These are phyloP conservation scores for Cheilosia grossa DNA, from an alignment of 2,888 invertebrate genomes.

Conservation along the genomic window DNA sequence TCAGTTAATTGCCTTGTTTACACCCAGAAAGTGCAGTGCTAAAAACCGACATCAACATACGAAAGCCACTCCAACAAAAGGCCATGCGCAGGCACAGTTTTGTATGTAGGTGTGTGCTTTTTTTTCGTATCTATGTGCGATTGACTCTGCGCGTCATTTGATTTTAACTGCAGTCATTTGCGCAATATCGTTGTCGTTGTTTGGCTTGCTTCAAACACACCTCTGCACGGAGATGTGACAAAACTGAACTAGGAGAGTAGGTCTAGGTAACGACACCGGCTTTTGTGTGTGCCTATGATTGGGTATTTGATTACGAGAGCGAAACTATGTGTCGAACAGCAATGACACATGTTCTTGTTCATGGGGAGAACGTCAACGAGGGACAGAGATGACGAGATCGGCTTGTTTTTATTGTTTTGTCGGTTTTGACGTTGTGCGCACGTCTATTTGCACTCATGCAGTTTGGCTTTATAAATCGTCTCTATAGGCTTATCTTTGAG, in stretches of 20 bases:
- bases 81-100: not conserved
- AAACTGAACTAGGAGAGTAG: slow-evolving; percentile 72
- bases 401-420: slow-evolving; percentile 32
- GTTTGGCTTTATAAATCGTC: slow-evolving; percentile 11
- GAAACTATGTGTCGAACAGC: slow-evolving; percentile 44
- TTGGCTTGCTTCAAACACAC: slow-evolving; percentile 36
- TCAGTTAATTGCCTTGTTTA: slow-evolving; percentile 73
- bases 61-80: slow-evolving; percentile 36
- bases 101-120: not conserved
- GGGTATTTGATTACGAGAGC: slow-evolving; percentile 59
- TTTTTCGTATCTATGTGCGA: slow-evolving; percentile 26
- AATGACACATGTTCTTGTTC: slow-evolving; percentile 32
- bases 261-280: slow-evolving; percentile 73
- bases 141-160: slow-evolving; percentile 72
- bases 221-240: slow-evolving; percentile 45
- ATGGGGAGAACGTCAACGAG: slow-evolving; percentile 8
- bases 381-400: slow-evolving; percentile 9
- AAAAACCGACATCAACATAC: slow-evolving; percentile 43
- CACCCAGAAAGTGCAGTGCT: slow-evolving; percentile 66
- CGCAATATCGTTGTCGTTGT: slow-evolving; percentile 55
- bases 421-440: slow-evolving; percentile 16
- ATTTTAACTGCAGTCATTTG: slow-evolving; percentile 68
- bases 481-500: slow-evolving; percentile 20
- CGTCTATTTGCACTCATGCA: not conserved
- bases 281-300: slow-evolving; percentile 31